phyloP scores from a whole-genome alignment of 2,113 vertebrate genomes.

The Kryptolebias marmoratus region DNA sequence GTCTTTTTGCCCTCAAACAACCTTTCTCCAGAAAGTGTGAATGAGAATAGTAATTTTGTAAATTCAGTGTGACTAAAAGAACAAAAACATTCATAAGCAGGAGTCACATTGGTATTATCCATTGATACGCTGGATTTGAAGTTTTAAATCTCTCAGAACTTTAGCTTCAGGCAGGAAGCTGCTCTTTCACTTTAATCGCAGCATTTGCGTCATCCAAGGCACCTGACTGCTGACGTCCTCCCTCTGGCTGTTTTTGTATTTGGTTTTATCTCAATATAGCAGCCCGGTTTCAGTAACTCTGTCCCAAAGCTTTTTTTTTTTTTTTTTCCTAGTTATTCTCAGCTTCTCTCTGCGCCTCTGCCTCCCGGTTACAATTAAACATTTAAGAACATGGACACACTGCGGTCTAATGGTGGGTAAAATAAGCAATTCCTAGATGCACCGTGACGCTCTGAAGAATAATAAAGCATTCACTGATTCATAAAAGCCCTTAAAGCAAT shows the following conservation, averaged over 20 bases:
- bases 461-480: neutral
- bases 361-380: conserved; percentile 17
- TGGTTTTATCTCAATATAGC: conserved; percentile 50
- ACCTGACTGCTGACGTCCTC: conserved; percentile 53
- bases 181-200: conserved; percentile 41
- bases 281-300: conserved; percentile 24
- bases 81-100: neutral
- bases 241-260: conserved; percentile 53
- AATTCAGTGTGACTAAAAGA: neutral
- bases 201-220: conserved; percentile 28
- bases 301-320: conserved; percentile 23
- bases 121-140: conserved; percentile 1
- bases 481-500: neutral
- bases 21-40: neutral
- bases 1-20: neutral
- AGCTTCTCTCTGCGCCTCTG: conserved; percentile 8
- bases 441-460: neutral
- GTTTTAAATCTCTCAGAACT: conserved; percentile 1
- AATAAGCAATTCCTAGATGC: neutral
- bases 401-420: conserved; percentile 2
- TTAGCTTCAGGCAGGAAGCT: conserved; percentile 10
- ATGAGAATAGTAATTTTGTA: neutral
- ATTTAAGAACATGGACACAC: neutral
- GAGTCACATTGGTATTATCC: conserved; percentile 12
- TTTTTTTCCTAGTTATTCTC: conserved; percentile 25